phyloP scores from a whole-genome alignment of 2,888 invertebrate species.

The Strigamia crassipes region DNA sequence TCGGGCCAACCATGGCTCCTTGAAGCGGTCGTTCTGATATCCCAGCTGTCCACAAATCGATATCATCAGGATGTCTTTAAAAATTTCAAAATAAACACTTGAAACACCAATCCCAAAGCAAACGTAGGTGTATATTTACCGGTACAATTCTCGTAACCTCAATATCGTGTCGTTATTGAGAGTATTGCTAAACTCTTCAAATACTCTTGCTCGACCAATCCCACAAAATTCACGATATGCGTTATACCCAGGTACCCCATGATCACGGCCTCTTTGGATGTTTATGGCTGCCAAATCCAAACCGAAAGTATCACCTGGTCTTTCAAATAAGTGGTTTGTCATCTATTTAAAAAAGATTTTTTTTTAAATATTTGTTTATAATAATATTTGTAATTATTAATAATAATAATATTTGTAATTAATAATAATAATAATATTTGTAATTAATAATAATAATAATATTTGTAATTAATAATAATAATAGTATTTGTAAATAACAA shows the following conservation, averaged over 20 bases:
- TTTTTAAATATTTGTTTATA: too few species aligned
- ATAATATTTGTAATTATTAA: too few species aligned
- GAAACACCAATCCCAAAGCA: background rate
- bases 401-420: too few species aligned
- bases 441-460: background rate
- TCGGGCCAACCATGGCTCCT: conserved; percentile 56
- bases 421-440: too few species aligned
- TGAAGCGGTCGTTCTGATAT: conserved; percentile 54
- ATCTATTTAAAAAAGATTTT: conserved; percentile 50
- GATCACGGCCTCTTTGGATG: conserved; percentile 54
- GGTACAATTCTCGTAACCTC: conserved; percentile 81
- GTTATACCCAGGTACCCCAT: conserved; percentile 56
- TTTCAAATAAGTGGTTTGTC: conserved; percentile 55
- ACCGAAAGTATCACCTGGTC: conserved; percentile 54
- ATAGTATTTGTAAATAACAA: too few species aligned
- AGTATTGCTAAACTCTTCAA: conserved; percentile 77
- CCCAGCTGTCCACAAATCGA: conserved; percentile 56
- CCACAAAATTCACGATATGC: conserved; percentile 57
- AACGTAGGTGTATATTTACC: conserved; percentile 62
- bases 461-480: background rate
- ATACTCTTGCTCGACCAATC: conserved; percentile 46
- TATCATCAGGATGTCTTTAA: conserved; percentile 49
- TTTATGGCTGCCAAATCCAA: conserved; percentile 55
- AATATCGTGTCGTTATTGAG: conserved; percentile 87
- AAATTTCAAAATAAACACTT: background rate